phyloP scores from a whole-genome alignment of 2,113 vertebrate species.

The Heterotilapia buettikoferi region DNA sequence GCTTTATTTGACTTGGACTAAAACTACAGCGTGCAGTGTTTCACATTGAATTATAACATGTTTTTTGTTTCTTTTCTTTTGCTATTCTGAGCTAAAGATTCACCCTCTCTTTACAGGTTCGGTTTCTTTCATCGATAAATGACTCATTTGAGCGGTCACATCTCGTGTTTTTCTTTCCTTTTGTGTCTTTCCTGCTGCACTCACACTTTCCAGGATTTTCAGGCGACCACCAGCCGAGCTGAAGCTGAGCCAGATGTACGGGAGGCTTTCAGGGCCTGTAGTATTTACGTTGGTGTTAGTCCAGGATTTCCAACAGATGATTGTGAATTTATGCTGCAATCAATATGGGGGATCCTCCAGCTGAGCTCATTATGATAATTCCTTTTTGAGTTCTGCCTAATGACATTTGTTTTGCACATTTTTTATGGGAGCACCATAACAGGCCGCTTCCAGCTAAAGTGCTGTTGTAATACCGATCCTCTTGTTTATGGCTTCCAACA shows the following conservation, averaged over 20 bases:
- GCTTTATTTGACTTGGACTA: conserved; percentile 23
- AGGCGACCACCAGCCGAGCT: conserved; percentile 69
- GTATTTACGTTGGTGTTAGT: conserved; percentile 63
- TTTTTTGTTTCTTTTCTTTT: background rate
- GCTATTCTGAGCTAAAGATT: background rate
- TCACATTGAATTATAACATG: conserved; percentile 6
- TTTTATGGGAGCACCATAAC: background rate
- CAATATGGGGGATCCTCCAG: conserved; percentile 42
- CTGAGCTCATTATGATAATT: conserved; percentile 26
- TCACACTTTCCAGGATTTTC: background rate
- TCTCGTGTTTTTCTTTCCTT: conserved; percentile 53
- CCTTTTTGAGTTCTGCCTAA: background rate
- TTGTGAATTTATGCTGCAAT: conserved; percentile 57
- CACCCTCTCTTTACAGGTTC: conserved; percentile 20
- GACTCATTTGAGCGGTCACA: conserved; percentile 33
- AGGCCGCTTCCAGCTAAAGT: background rate
- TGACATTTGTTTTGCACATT: conserved; percentile 32
- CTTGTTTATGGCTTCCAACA: conserved; percentile 8
- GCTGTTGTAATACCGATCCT: background rate
- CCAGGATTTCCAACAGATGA: conserved; percentile 62
- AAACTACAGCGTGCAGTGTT: background rate
- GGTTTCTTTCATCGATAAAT: conserved; percentile 34
- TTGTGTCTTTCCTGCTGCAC: conserved; percentile 33
- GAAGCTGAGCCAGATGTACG: conserved; percentile 53
- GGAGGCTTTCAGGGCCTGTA: conserved; percentile 57